Evolutionary conservation across 2,888 invertebrate species (phyloP), one percentile per base, ranked within the genome.

Genomic region (Heliconius hortense): DNA sequence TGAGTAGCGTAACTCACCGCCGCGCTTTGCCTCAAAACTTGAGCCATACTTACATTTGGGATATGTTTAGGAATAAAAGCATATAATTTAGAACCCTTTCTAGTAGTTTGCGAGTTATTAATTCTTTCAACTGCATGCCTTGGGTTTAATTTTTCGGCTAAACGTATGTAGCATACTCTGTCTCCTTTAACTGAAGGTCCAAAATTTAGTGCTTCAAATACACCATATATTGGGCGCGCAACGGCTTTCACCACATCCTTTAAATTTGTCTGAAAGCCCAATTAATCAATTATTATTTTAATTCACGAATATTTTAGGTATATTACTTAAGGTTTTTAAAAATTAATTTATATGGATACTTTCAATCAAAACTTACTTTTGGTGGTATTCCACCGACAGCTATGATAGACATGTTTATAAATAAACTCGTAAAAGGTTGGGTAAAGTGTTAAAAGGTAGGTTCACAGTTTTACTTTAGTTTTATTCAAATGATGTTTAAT

Each of bases 41-140:
- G 8, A 18, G 26, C 18, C 31, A n/a, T 71, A 87, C 90, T 86
- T 81, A 90, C 90, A 78, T 88, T 79, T 28, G 90, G 89, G 4
- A 88, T 79, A 53, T 79, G n/a, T 0, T 83, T 75, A 0, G 88
- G 88, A 24, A 90, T 81, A 35, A 31, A 82, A 0, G 90, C 89
- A 4, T 60, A 74, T 0, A 87, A 75, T 2, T 31, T 28, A 1
- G 18, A 35, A 26, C 71, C 71, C 31, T n/a, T 69, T 69, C 31
- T 69, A 2, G 31, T 13, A 60, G 11, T 43, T 39, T 60, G 24
- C 11, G 35, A 10, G 18, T 39, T 39, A 13, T 78, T 79, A 13
- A 88, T 83, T 10, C 74, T 81, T 28, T 86, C 81, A 0, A 89
- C 80, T 0, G 85, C 81, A 1, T 77, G 72, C 1, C 79, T 75